A percentile compares a stretch with the other conserved stretches of the same genome.
Conservation (phyloP, 2,113 vertebrate species). For the Tenebrosternarchus preto region DNA sequence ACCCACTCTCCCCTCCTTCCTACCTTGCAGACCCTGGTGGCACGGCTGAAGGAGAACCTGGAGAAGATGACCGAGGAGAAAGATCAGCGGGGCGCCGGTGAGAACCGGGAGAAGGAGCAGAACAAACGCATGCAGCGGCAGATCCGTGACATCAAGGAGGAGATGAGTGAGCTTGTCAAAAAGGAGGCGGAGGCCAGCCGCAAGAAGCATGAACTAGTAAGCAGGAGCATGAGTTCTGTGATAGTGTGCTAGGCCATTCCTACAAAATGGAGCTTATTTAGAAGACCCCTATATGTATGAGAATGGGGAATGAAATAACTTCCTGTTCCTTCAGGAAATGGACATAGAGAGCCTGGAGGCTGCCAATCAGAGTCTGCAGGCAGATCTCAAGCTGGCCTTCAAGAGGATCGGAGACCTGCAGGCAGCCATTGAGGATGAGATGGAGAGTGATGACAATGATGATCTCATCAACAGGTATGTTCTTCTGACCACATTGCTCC, state of each 20-base stretch:
- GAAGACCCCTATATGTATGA: neutral
- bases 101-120: slow-evolving; percentile 95
- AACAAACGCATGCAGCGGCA: slow-evolving; percentile 94
- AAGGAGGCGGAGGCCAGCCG: slow-evolving; percentile 93
- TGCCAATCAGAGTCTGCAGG: slow-evolving; percentile 95
- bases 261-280: neutral
- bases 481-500: slow-evolving; percentile 57
- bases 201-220: slow-evolving; percentile 96
- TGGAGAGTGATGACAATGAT: slow-evolving; percentile 96
- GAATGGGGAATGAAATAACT: neutral
- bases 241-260: no score
- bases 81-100: slow-evolving; percentile 80
- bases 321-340: slow-evolving; percentile 82
- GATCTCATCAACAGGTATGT: slow-evolving; percentile 95
- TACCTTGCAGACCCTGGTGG: slow-evolving; percentile 79
- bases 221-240: neutral
- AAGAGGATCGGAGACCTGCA: slow-evolving; percentile 97
- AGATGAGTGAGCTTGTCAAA: slow-evolving; percentile 90
- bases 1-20: neutral
- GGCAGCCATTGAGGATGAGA: slow-evolving; percentile 97
- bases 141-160: slow-evolving; percentile 91
- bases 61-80: slow-evolving; percentile 94
- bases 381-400: slow-evolving; percentile 96
- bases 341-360: slow-evolving; percentile 96
- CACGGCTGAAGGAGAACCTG: slow-evolving; percentile 92